Evolutionary conservation across 2,113 vertebrate species (phyloP).

Genomic region (Dissostichus mawsoni): DNA sequence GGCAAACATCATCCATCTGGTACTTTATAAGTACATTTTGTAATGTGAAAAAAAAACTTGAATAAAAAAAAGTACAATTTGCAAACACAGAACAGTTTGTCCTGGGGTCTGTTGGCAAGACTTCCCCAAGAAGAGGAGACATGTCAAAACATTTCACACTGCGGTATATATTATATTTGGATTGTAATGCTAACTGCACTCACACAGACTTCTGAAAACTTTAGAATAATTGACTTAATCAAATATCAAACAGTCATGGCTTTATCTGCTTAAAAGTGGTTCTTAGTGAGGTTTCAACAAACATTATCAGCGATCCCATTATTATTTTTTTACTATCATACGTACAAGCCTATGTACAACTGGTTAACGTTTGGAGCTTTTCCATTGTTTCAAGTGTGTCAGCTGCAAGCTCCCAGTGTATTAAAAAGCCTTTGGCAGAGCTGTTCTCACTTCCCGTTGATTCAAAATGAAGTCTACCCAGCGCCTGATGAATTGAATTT

Average conservation of each 20-base stretch:
- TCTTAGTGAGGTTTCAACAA: conserved; percentile 5
- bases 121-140: conserved; percentile 4
- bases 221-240: background rate
- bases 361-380: conserved; percentile 52
- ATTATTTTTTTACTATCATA: too few species aligned
- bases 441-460: conserved; percentile 76
- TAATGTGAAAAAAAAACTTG: too few species aligned
- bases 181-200: background rate
- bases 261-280: background rate
- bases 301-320: background rate
- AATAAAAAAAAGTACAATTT: too few species aligned
- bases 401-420: conserved; percentile 59
- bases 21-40: too few species aligned
- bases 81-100: background rate
- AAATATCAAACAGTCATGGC: background rate
- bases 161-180: background rate
- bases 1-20: background rate
- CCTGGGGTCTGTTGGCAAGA: conserved; percentile 1
- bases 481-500: conserved; percentile 82
- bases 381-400: conserved; percentile 41
- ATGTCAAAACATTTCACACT: conserved; percentile 34
- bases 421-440: conserved; percentile 78
- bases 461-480: conserved; percentile 80
- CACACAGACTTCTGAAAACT: background rate
- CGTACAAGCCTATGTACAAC: background rate